phyloP scores from a whole-genome alignment of 2,888 invertebrate species.

The Drosophila borborema region DNA sequence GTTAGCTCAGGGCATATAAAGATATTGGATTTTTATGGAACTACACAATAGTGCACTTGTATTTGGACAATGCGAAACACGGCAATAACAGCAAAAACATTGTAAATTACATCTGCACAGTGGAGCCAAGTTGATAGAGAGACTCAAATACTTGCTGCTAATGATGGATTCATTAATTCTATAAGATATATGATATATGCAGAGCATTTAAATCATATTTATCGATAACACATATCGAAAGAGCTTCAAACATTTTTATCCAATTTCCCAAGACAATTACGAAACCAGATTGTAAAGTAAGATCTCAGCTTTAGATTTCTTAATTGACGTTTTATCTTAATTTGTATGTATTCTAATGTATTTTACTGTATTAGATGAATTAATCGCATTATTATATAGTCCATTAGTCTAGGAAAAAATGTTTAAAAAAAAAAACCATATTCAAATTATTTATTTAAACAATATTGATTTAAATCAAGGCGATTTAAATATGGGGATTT shows the following conservation, averaged over 20 bases:
- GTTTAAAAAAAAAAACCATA: not conserved
- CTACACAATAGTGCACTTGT: slow-evolving; percentile 34
- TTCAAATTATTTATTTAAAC: not conserved
- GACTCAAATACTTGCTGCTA: no score
- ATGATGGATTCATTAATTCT: not conserved
- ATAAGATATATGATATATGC: not conserved
- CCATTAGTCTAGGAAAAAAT: slow-evolving; percentile 6
- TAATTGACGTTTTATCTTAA: not conserved
- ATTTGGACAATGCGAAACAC: slow-evolving; percentile 23
- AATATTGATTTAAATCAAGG: not conserved
- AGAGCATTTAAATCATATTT: not conserved
- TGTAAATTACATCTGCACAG: slow-evolving; percentile 31
- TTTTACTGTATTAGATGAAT: not conserved
- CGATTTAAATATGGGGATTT: not conserved
- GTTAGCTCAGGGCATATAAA: slow-evolving; percentile 50
- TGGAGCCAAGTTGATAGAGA: slow-evolving; percentile 7
- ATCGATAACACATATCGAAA: slow-evolving; percentile 1
- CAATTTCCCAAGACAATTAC: not conserved
- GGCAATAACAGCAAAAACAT: slow-evolving; percentile 4
- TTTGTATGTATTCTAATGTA: slow-evolving; percentile 17
- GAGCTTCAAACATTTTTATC: not conserved
- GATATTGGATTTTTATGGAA: slow-evolving; percentile 42
- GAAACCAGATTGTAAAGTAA: slow-evolving; percentile 14
- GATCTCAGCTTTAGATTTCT: not conserved
- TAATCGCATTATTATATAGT: slow-evolving; percentile 10